A percentile compares a stretch with the other conserved stretches of the same genome.
phyloP scores from a whole-genome alignment of 2,888 invertebrate genomes.

The Plemyria rubiginata region DNA sequence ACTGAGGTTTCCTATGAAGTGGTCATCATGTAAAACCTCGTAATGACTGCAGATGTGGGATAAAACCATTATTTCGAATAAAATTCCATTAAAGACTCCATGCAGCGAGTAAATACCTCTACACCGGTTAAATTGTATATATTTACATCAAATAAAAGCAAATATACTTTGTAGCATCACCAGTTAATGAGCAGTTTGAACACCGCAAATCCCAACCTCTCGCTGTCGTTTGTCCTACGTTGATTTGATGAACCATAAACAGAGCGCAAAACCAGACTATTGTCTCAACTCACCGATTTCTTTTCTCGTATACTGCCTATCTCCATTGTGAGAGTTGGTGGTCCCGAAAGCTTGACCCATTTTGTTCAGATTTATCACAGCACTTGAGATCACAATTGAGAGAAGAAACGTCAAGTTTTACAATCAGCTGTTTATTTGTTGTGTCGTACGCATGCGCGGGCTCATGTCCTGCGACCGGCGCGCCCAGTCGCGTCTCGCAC shows the following conservation, averaged over 20 bases:
- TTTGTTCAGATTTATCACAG: constrained; percentile 58
- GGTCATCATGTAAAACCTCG: constrained; percentile 5
- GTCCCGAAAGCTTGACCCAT: constrained; percentile 83
- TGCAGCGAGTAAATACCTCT: constrained; percentile 2
- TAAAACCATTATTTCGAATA: constrained; percentile 11
- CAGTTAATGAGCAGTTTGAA: not conserved
- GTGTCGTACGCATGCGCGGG: constrained; percentile 65
- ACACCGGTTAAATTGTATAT: not conserved
- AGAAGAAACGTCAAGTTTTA: constrained; percentile 44
- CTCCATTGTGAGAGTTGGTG: constrained; percentile 75
- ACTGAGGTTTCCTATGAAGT: not conserved
- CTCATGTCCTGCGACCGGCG: constrained; percentile 55
- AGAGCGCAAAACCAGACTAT: constrained; percentile 14
- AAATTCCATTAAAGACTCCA: not conserved
- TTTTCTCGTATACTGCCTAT: constrained; percentile 76
- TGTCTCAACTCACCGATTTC: constrained; percentile 69
- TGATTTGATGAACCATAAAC: constrained; percentile 12
- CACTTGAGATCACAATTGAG: constrained; percentile 61
- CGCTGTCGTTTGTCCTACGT: not conserved
- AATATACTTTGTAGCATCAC: not conserved
- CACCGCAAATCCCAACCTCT: not conserved
- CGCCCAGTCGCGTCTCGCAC: constrained; percentile 57
- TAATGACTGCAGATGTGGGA: constrained; percentile 13
- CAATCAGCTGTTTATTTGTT: constrained; percentile 66
- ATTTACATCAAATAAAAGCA: constrained; percentile 2